Evolutionary conservation across 2,797 vertebrate genomes (phyloP).

Genomic region (Mus caroli): DNA sequence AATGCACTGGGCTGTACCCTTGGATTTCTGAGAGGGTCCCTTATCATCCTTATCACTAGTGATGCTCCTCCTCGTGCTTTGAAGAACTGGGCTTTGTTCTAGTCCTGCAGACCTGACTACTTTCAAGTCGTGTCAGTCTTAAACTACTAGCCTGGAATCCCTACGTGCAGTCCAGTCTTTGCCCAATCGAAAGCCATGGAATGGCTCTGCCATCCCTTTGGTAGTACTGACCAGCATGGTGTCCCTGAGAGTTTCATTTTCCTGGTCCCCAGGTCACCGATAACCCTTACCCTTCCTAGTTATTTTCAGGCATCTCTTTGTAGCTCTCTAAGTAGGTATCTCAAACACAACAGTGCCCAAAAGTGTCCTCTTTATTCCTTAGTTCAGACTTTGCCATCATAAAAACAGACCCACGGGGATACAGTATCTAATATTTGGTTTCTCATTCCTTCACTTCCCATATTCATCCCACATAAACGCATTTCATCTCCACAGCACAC

Average conservation of each 20-base stretch:
- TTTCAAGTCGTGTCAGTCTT: not conserved
- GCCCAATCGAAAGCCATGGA: not conserved
- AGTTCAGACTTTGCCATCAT: not conserved
- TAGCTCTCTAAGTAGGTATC: not conserved
- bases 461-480: not conserved
- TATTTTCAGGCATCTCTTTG: not conserved
- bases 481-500: not conserved
- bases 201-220: not conserved
- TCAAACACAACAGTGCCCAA: constrained; percentile 4
- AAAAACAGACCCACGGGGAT: not conserved
- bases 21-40: not conserved
- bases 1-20: not conserved
- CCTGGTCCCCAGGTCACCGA: not conserved
- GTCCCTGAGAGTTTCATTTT: not conserved
- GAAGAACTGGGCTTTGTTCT: constrained; percentile 23
- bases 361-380: not conserved
- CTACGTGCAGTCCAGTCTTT: not conserved
- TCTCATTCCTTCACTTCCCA: constrained; percentile 18
- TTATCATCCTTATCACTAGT: constrained; percentile 1
- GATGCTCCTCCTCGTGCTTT: not conserved
- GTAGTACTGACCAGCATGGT: not conserved
- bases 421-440: not conserved
- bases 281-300: not conserved
- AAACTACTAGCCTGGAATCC: constrained; percentile 21
- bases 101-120: constrained; percentile 19